These are phyloP conservation scores for Ornithoptera alexandrae DNA, from an alignment of 2,888 invertebrate genomes.

Conservation along the genomic window DNA sequence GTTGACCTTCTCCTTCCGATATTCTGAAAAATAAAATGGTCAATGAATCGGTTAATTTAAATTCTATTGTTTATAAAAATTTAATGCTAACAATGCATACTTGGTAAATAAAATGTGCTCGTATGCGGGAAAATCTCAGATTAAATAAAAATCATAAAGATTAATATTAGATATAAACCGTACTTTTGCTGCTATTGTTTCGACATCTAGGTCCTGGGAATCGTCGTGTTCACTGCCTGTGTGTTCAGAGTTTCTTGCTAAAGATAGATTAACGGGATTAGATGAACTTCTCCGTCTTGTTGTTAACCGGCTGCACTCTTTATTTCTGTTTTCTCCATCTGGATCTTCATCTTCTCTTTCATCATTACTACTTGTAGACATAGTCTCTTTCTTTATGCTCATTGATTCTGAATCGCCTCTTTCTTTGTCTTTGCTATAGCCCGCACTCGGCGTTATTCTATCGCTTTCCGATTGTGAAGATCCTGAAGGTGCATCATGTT, in stretches of 20 bases:
- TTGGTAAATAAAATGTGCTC: background rate
- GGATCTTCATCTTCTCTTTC: constrained; percentile 75
- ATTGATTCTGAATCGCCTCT: constrained; percentile 64
- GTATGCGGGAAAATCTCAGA: background rate
- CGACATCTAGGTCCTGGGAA: constrained; percentile 76
- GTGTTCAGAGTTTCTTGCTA: constrained; percentile 79
- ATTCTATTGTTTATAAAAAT: too few relatives aligned
- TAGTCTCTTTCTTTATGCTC: constrained; percentile 76
- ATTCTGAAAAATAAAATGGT: constrained; percentile 53
- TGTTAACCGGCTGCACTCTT: constrained; percentile 73
- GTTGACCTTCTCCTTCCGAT: constrained; percentile 74
- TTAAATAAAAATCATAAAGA: background rate
- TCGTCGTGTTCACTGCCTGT: constrained; percentile 80
- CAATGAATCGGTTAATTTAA: background rate
- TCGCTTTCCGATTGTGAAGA: constrained; percentile 77
- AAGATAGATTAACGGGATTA: constrained; percentile 90
- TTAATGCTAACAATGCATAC: background rate
- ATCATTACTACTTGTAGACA: constrained; percentile 77
- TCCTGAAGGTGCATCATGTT: constrained; percentile 74
- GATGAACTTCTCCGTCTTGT: constrained; percentile 86
- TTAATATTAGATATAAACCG: background rate
- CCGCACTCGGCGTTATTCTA: constrained; percentile 68
- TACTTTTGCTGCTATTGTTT: constrained; percentile 77
- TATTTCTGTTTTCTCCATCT: constrained; percentile 76
- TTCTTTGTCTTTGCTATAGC: constrained; percentile 74